Evolutionary conservation across 2,888 invertebrate genomes (phyloP).

Genomic region (Coenonympha glycerion): DNA sequence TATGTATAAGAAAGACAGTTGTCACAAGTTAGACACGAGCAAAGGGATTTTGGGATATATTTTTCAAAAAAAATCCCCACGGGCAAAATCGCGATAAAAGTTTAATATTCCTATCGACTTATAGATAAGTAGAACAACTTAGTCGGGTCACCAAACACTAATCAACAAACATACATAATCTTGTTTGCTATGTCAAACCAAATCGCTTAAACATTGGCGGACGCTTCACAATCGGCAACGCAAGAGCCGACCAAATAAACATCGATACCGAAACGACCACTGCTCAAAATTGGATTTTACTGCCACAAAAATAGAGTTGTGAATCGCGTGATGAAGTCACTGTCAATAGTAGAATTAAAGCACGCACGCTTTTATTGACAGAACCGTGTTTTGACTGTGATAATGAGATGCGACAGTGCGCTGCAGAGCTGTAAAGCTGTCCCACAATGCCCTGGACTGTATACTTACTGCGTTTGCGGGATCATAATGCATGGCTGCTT

Average conservation of each 20-base stretch:
- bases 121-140: background rate
- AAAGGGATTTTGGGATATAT: no score
- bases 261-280: slow-evolving; percentile 14
- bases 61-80: no score
- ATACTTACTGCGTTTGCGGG: background rate
- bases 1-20: no score
- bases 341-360: slow-evolving; percentile 51
- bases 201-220: slow-evolving; percentile 41
- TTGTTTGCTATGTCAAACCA: slow-evolving; percentile 40
- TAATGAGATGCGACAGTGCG: slow-evolving; percentile 44
- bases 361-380: slow-evolving; percentile 47
- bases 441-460: slow-evolving; percentile 1
- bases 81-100: no score
- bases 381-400: slow-evolving; percentile 41
- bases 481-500: background rate
- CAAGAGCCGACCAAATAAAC: slow-evolving; percentile 32
- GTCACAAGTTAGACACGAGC: no score
- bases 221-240: slow-evolving; percentile 40
- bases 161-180: slow-evolving; percentile 38
- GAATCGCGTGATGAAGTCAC: slow-evolving; percentile 15
- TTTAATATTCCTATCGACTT: no score
- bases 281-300: slow-evolving; percentile 24
- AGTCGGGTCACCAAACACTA: slow-evolving; percentile 38
- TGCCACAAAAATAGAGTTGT: slow-evolving; percentile 4
- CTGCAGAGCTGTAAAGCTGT: slow-evolving; percentile 18